Percentiles rank a stretch among this genome's conserved stretches.
These are phyloP conservation scores for Rhamnusium bicolor DNA, from an alignment of 2,888 invertebrate species.

Conservation along the genomic window DNA sequence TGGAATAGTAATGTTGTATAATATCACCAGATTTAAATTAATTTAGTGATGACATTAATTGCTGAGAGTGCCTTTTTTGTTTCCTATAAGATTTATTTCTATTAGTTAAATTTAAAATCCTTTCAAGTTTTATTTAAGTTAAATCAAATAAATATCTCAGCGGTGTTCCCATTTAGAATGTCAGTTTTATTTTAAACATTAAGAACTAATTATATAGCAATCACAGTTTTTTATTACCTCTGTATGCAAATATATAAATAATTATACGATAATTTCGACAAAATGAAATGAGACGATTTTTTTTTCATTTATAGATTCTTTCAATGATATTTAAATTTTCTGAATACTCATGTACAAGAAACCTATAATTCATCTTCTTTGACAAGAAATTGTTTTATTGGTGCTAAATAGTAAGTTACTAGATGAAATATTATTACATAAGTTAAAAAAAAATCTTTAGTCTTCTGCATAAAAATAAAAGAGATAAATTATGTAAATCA, in stretches of 20 bases:
- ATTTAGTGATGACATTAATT: not conserved
- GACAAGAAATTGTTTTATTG: too few relatives aligned
- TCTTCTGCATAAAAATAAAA: too few relatives aligned
- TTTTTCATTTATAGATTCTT: too few relatives aligned
- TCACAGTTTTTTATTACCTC: not conserved
- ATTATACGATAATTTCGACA: not conserved
- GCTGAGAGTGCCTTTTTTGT: slow-evolving; percentile 1
- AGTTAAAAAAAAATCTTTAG: too few relatives aligned
- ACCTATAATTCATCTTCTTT: too few relatives aligned
- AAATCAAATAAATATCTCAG: slow-evolving; percentile 16
- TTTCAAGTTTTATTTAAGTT: slow-evolving; percentile 6
- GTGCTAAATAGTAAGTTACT: too few relatives aligned
- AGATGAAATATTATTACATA: too few relatives aligned
- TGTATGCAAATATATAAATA: not conserved
- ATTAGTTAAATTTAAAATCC: slow-evolving; percentile 11
- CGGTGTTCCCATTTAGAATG: not conserved
- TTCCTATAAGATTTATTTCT: slow-evolving; percentile 5
- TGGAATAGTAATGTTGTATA: too few relatives aligned
- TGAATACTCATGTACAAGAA: too few relatives aligned
- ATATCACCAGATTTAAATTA: not conserved
- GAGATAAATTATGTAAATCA: too few relatives aligned
- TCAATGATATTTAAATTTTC: too few relatives aligned
- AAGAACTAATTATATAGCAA: not conserved
- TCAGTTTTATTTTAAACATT: not conserved
- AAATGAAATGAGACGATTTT: not conserved